Percentiles rank a stretch among this genome's conserved stretches.
Conservation (phyloP, 2,113 vertebrate genomes). For the Scatophagus argus region DNA sequence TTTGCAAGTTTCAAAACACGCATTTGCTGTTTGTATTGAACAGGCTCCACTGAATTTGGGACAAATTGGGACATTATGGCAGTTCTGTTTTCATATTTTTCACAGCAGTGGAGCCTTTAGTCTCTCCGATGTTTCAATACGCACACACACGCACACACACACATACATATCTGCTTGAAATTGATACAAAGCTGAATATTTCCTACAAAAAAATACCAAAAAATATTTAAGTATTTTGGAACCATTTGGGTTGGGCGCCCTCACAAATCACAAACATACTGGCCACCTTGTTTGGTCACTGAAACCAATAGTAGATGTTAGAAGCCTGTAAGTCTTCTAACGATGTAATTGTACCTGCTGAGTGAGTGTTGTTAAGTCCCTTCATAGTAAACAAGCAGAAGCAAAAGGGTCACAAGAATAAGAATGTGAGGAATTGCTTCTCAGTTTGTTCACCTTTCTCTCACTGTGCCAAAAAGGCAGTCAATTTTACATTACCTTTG, state of each 20-base stretch:
- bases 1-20: slow-evolving; percentile 10
- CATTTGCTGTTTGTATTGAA: background rate
- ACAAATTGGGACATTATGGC: background rate
- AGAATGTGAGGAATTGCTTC: background rate
- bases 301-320: background rate
- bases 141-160: background rate
- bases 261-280: background rate
- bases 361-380: background rate
- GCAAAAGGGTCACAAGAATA: background rate
- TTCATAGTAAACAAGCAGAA: background rate
- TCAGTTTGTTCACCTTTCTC: background rate
- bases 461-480: background rate
- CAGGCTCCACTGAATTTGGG: background rate
- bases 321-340: background rate
- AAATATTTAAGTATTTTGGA: background rate
- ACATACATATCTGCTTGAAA: background rate
- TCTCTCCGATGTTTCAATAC: background rate
- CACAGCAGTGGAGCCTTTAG: no score
- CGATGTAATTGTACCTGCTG: background rate
- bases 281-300: background rate
- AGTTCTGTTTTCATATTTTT: no score
- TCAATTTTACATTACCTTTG: slow-evolving; percentile 7
- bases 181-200: background rate
- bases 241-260: background rate
- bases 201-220: background rate